These are phyloP conservation scores for Cerastoderma edule DNA, from an alignment of 2,888 invertebrate genomes.

Conservation along the genomic window DNA sequence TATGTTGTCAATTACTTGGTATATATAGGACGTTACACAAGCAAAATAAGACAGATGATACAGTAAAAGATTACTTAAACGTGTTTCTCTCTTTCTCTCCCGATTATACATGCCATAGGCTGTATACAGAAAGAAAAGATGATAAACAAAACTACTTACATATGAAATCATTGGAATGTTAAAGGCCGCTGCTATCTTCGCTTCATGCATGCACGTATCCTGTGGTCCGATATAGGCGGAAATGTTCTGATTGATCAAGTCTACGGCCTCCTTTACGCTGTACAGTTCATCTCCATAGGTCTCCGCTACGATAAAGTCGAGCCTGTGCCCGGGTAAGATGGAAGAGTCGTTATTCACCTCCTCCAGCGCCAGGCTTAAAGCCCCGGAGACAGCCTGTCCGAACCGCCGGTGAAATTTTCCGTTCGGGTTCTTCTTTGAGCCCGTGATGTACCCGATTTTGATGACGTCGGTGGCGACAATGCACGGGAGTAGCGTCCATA, in stretches of 20 bases:
- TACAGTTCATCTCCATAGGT: conserved; percentile 95
- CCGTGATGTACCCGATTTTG: conserved; percentile 76
- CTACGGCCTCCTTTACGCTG: conserved; percentile 93
- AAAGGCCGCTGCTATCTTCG: conserved; percentile 95
- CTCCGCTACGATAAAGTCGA: conserved; percentile 93
- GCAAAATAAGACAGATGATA: not conserved
- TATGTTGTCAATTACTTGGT: too few relatives aligned
- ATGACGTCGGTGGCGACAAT: conserved; percentile 54
- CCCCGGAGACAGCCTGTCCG: conserved; percentile 90
- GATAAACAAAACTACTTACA: conserved; percentile 87
- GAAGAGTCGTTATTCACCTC: conserved; percentile 87
- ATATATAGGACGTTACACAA: too few relatives aligned
- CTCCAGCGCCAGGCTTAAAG: conserved; percentile 93
- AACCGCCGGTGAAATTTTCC: conserved; percentile 88
- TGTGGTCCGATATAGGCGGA: conserved; percentile 95
- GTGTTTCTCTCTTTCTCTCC: too few relatives aligned
- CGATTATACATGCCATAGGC: too few relatives aligned
- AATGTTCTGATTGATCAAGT: conserved; percentile 91
- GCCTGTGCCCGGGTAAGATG: conserved; percentile 87
- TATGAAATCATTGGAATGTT: conserved; percentile 98
- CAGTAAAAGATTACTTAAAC: too few relatives aligned
- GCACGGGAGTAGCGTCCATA: conserved; percentile 1
- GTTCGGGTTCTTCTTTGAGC: conserved; percentile 54
- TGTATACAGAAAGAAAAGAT: not conserved
- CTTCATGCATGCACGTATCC: conserved; percentile 95